Conservation (phyloP, 2,888 invertebrate genomes). For the Helleia helle region DNA sequence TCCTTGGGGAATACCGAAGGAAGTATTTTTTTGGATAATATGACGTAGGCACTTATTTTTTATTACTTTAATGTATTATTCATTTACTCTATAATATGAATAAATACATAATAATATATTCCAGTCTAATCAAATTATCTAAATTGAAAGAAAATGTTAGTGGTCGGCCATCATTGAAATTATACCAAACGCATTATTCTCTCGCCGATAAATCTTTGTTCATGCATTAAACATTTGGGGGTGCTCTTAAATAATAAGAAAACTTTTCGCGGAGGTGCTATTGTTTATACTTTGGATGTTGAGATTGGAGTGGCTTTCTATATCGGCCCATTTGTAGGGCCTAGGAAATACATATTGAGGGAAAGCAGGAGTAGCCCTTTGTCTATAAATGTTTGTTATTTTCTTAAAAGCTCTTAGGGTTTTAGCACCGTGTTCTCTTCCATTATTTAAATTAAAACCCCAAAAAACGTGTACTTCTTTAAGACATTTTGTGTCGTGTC, state of each 20-base stretch:
- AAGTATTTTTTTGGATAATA: too few species aligned
- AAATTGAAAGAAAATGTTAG: constrained; percentile 25
- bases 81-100: too few species aligned
- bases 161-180: constrained; percentile 47
- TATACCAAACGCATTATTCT: constrained; percentile 45
- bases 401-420: constrained; percentile 57
- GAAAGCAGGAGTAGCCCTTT: constrained; percentile 45
- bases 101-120: too few species aligned
- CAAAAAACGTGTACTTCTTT: too few species aligned
- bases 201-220: constrained; percentile 50
- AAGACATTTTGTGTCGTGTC: too few species aligned
- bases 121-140: constrained; percentile 11
- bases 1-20: too few species aligned
- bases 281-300: constrained; percentile 62
- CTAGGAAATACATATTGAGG: constrained; percentile 51
- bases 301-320: constrained; percentile 66
- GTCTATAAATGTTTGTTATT: constrained; percentile 60
- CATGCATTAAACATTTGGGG: constrained; percentile 63
- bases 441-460: constrained; percentile 42
- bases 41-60: too few species aligned
- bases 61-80: too few species aligned
- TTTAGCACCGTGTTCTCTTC: constrained; percentile 56
- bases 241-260: constrained; percentile 66
- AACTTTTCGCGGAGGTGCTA: constrained; percentile 47
- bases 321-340: constrained; percentile 45